Evolutionary conservation across 1,140 invertebrate species (phyloP).

Genomic region (Meloidogyne hapla): DNA sequence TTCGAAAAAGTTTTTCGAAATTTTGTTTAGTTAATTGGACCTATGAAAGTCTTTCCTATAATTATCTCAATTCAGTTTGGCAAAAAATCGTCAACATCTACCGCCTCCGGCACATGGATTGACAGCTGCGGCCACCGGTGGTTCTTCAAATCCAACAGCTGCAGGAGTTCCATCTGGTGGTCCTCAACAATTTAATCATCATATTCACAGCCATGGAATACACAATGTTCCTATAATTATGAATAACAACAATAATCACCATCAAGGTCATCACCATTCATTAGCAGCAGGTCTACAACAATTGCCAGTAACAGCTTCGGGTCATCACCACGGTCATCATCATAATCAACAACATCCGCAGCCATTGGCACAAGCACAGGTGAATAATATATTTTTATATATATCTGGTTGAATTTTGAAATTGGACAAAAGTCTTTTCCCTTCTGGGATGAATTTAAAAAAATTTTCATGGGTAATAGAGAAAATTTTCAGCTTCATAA

Average conservation of each 20-base stretch:
- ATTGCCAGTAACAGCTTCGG: background rate
- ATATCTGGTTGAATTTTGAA: background rate
- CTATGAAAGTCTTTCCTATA: background rate
- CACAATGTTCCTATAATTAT: conserved; percentile 7
- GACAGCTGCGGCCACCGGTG: background rate
- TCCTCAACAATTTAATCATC: background rate
- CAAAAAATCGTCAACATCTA: conserved; percentile 19
- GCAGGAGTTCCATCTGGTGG: background rate
- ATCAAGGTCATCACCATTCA: background rate
- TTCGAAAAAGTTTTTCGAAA: too few species aligned
- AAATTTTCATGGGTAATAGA: too few species aligned
- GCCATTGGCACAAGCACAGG: background rate
- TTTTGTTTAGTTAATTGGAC: too few species aligned
- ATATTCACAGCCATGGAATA: background rate
- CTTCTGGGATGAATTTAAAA: too few species aligned
- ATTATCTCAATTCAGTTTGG: conserved; percentile 7
- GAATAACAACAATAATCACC: conserved; percentile 4
- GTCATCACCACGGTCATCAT: background rate
- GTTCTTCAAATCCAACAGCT: background rate
- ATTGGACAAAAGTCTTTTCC: background rate
- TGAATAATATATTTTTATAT: too few species aligned
- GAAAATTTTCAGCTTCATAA: too few species aligned
- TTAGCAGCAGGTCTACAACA: background rate
- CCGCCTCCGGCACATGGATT: background rate
- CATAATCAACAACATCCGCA: background rate